Base-by-base conservation (phyloP, 2,888 invertebrate genomes). In the Caenorhabditis auriculariae region DNA sequence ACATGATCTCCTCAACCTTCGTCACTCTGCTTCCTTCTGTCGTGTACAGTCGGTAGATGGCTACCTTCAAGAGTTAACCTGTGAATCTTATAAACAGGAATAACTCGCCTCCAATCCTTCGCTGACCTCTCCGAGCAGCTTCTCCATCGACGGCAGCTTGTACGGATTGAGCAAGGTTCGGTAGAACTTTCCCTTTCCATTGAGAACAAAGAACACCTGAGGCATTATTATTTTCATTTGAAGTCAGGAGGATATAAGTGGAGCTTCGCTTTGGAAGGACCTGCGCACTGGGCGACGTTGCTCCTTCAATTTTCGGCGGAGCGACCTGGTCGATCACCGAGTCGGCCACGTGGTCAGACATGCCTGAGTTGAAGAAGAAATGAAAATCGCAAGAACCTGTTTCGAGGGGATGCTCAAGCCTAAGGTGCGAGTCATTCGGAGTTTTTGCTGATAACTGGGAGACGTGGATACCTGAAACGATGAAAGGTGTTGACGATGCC, bases 151-250 rank as follows among this genome's bases (percentile, higher is more conserved):
- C 12, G 67, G 69, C 43, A 63, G 42, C 17, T 66, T 55, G 12
- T 64, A 55, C 24, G 77, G 79, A 54, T 77, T 78, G 12, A 79
- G 66, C 15, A 74, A 54, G 2, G 69, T 52, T 19, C 77, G 72
- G 48, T 76, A 66, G 49, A 77, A 60, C 21, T 63, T 55, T n/a
- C 69, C 66, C 17, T 71, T 70, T 1, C 77, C 79, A 46, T 79
- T 79, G 24, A 77, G 65, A 5, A 76, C 72, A 45, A 79, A 77
- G 44, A 67, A 74, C 17, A 78, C 45, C 76, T 77, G 60, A 41
- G 63, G 50, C 17, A 48, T 4, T 32, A 4, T 47, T 47, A 26
- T 26, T 5, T n/a, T 7, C 43, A 43, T 15, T 26, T n/a, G n/a
- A n/a, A n/a, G n/a, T n/a, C n/a, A n/a, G n/a, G n/a, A n/a, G n/a